Conservation (phyloP, 1,140 invertebrate species). For the Battus philenor region DNA sequence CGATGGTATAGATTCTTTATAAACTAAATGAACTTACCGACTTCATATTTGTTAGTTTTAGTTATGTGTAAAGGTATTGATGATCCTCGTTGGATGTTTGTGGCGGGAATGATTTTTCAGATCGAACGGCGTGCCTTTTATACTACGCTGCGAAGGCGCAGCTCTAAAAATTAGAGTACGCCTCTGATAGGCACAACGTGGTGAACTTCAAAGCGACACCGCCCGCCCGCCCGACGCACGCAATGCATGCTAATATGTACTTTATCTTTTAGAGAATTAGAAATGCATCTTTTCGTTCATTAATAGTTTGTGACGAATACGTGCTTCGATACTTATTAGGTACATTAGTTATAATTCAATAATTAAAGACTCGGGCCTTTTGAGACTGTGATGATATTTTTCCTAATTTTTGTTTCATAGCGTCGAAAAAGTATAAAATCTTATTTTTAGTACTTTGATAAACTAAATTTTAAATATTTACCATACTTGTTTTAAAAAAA, state of each 20-base stretch:
- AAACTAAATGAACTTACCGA: conserved; percentile 44
- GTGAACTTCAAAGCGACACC: conserved; percentile 34
- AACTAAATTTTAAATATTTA: too few relatives aligned
- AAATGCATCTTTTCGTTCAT: background rate
- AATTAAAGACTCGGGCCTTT: conserved; percentile 5
- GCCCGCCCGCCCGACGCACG: conserved; percentile 36
- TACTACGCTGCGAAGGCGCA: conserved; percentile 40
- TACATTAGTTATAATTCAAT: background rate
- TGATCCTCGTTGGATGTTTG: conserved; percentile 59
- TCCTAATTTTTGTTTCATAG: background rate
- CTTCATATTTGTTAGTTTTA: conserved; percentile 50
- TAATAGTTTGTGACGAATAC: background rate
- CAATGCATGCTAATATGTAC: background rate
- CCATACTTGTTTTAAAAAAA: too few relatives aligned
- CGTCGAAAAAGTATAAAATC: background rate
- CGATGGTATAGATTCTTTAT: background rate
- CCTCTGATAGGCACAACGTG: conserved; percentile 22
- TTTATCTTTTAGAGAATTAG: conserved; percentile 10
- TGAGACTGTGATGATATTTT: background rate
- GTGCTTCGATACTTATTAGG: background rate
- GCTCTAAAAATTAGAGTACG: conserved; percentile 62
- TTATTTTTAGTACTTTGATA: background rate
- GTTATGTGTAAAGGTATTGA: conserved; percentile 30
- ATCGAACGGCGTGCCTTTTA: conserved; percentile 54
- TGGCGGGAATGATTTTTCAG: conserved; percentile 69